Evolutionary conservation across 2,888 invertebrate genomes (phyloP).

Genomic region (Diachrysia chrysitis): DNA sequence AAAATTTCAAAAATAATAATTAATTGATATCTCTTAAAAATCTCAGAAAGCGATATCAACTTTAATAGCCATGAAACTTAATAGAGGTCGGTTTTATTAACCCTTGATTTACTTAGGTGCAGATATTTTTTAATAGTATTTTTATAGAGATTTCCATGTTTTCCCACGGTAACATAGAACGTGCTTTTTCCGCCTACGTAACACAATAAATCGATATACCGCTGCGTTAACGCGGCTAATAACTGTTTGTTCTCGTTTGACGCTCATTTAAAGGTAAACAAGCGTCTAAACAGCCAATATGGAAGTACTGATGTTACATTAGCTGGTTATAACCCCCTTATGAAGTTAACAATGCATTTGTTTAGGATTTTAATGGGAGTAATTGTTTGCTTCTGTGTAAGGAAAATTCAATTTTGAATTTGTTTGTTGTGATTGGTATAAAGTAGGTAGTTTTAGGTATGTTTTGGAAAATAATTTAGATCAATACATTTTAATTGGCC

Average conservation of each 20-base stretch:
- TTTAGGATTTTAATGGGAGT: constrained; percentile 49
- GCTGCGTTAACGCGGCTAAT: constrained; percentile 77
- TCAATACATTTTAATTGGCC: too few species aligned
- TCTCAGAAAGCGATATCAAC: constrained; percentile 38
- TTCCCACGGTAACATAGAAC: constrained; percentile 58
- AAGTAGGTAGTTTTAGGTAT: neutral
- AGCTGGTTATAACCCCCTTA: constrained; percentile 68
- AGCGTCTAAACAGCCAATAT: constrained; percentile 76
- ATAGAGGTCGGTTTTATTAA: constrained; percentile 62
- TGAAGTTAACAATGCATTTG: constrained; percentile 65
- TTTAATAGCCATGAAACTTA: constrained; percentile 52
- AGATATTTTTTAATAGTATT: constrained; percentile 50
- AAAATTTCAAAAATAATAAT: constrained; percentile 39
- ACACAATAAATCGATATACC: constrained; percentile 76
- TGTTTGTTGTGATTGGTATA: neutral
- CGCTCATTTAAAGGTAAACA: constrained; percentile 82
- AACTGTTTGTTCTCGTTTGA: constrained; percentile 83
- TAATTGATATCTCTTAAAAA: constrained; percentile 43
- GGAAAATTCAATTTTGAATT: constrained; percentile 21
- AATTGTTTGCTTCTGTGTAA: constrained; percentile 45
- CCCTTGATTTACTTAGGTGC: constrained; percentile 45
- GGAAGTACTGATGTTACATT: constrained; percentile 73
- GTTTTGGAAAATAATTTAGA: neutral
- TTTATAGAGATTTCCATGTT: constrained; percentile 52
- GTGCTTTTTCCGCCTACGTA: constrained; percentile 63